Base-by-base conservation (phyloP, 1,140 invertebrate genomes). In the Drosophila azteca region DNA sequence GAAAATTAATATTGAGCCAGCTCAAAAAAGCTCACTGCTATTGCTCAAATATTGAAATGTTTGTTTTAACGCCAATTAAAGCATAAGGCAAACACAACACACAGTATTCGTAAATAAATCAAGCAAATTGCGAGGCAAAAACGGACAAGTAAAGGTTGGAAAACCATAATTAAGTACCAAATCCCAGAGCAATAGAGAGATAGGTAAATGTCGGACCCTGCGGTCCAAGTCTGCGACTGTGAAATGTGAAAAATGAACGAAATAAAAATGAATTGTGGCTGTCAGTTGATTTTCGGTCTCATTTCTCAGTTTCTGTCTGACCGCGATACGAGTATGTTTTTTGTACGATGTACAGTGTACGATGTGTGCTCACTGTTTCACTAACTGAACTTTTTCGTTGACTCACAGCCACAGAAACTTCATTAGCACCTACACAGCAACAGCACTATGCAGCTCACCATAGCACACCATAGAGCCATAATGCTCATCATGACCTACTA, bases 401-500 rank as follows among this genome's bases (percentile, higher is more conserved):
- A n/a, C 41, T 15, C 7, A 49, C 57, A 76, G 52, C 66, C 41
- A 45, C 69, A 54, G 74, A 72, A 76, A 68, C 29, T 58, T 78
- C 41, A 82, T 87, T 87, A 82, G 70, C 82, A 88, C 74, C 75
- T 82, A 22, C 49, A 66, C 50, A 58, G 58, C 50, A 35, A 20
- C 17, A 20, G 17, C 17, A 20, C 17, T 20, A 20, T 20, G 17
- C 17, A 20, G 17, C 0, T 1, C 31, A 35, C 2, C 31, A 35
- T 35, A 35, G 31, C 31, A 11, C 31, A 20, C 17, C 17, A 20
- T 20, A 20, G 17, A 1, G 17, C 17, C 17, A 20, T 20, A 43
- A 60, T 61, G 60, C 44, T 51, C 83, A 82, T 79, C 70, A 78
- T 87, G 82, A 87, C 82, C 82, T 75, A 88, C 83, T 87, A 82